Conservation (phyloP, 2,797 vertebrate species). For the Gadopsis bispinosus region DNA sequence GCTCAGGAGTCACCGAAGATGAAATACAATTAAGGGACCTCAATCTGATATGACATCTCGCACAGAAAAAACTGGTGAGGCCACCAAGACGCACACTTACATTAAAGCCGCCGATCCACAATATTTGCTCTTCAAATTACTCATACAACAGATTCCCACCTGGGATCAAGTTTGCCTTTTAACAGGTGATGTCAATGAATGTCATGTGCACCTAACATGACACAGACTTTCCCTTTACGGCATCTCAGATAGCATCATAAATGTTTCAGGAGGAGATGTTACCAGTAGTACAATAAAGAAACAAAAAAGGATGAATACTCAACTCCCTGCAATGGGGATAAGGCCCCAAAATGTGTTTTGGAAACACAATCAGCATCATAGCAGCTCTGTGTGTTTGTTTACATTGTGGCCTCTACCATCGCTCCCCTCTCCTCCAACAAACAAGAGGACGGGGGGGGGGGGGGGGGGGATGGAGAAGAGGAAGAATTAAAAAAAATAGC, state of each 20-base stretch:
- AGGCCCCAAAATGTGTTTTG: conserved; percentile 84
- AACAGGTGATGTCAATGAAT: conserved; percentile 47
- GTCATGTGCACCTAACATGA: conserved; percentile 39
- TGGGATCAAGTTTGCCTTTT: conserved; percentile 49
- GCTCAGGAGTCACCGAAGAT: conserved; percentile 75
- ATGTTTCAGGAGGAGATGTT: conserved; percentile 76
- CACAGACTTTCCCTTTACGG: conserved; percentile 40
- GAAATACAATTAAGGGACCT: conserved; percentile 72
- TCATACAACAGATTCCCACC: conserved; percentile 38
- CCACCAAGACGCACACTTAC: conserved; percentile 48
- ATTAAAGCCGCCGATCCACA: conserved; percentile 35
- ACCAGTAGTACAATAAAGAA: conserved; percentile 54
- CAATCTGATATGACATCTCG: conserved; percentile 59
- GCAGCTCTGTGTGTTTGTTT: conserved; percentile 83
- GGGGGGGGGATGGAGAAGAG: conserved; percentile 56
- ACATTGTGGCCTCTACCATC: conserved; percentile 79
- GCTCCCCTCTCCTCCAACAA: conserved; percentile 82
- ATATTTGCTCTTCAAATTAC: conserved; percentile 52
- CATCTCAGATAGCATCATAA: conserved; percentile 55
- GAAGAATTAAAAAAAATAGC: conserved; percentile 75
- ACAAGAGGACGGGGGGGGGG: conserved; percentile 71
- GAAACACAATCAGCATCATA: conserved; percentile 86
- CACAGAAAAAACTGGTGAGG: conserved; percentile 46
- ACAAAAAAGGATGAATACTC: conserved; percentile 80
- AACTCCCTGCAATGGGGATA: conserved; percentile 84